These are phyloP conservation scores for Drosophila colorata DNA, from an alignment of 2,888 invertebrate genomes.

Conservation along the genomic window DNA sequence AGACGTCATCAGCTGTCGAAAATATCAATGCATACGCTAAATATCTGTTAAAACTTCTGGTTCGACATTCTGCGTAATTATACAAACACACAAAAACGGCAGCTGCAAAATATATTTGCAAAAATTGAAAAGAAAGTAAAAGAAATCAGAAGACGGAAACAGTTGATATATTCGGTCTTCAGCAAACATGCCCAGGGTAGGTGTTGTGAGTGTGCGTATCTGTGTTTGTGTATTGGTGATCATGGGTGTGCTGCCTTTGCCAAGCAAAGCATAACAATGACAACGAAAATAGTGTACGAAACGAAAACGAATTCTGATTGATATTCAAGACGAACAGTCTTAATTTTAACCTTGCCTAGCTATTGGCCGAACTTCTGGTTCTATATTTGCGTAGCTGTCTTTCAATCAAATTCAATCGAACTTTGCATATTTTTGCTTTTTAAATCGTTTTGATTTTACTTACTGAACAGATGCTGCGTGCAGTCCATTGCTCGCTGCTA, in stretches of 20 bases:
- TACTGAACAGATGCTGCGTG: slow-evolving; percentile 12
- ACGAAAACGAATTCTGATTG: slow-evolving; percentile 24
- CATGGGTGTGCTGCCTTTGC: slow-evolving; percentile 29
- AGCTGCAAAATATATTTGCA: slow-evolving; percentile 19
- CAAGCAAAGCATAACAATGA: slow-evolving; percentile 49
- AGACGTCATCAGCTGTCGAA: slow-evolving; percentile 38
- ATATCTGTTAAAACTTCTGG: slow-evolving; percentile 12
- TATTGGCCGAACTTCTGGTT: slow-evolving; percentile 11
- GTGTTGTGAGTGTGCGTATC: slow-evolving; percentile 35
- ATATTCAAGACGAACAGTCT: slow-evolving; percentile 23
- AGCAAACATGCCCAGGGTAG: slow-evolving; percentile 71
- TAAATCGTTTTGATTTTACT: slow-evolving; percentile 28
- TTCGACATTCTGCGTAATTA: slow-evolving; percentile 21
- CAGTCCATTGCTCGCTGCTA: slow-evolving; percentile 37
- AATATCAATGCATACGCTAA: slow-evolving; percentile 35
- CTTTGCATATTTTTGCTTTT: slow-evolving; percentile 16
- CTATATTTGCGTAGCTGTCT: background rate
- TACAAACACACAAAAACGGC: background rate
- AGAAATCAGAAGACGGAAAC: slow-evolving; percentile 30
- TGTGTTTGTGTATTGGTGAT: slow-evolving; percentile 33
- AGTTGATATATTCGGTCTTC: slow-evolving; percentile 41
- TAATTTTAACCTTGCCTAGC: slow-evolving; percentile 19
- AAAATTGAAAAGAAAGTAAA: slow-evolving; percentile 23
- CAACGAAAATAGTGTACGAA: slow-evolving; percentile 6
- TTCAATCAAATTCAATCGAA: slow-evolving; percentile 2